Evolutionary conservation across 2,113 vertebrate species (phyloP), one percentile per base, ranked within the genome.

Genomic region (Diphyllodes magnificus): DNA sequence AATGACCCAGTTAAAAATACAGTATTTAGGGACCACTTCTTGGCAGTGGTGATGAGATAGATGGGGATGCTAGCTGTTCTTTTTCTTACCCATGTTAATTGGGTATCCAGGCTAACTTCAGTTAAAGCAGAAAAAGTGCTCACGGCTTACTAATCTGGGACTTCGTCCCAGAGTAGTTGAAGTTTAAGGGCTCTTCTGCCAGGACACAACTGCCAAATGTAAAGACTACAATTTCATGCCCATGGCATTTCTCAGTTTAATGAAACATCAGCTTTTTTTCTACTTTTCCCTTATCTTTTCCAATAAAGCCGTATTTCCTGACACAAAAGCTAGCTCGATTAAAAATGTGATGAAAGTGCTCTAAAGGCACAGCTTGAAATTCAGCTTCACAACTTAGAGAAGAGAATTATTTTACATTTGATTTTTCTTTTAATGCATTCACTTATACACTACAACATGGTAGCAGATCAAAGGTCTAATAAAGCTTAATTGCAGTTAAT

Each of bases 391-490:
- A 79, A 66, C 73, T 82, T 85, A 40, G 3, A 57, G 19, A 77
- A 94, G 49, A 66, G 45, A 77, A 90, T 96, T 95, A 88, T 94
- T 92, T 95, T 59, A 47, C 13, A 4, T 90, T 87, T 95, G 59
- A 92, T 90, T 78, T 68, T 91, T 89, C 77, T 83, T 79, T 63
- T 47, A 60, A 90, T 88, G 53, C 57, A 90, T 89, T 91, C 45
- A 65, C 95, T 84, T 92, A 71, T 30, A 45, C 24, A 86, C 51
- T 88, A 57, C 72, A 89, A 66, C 69, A 57, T 23, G 25, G 85
- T 68, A 92, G 44, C 21, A 92, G 66, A 95, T 93, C 82, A 96
- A 94, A 96, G 85, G 86, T 70, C 35, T 90, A 95, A 73, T 80
- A 59, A 56, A 77, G 49, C 44, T 94, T 94, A 94, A 93, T 89